Base-by-base conservation (phyloP, 92 coral and sea anemone species). In the Actinostola sp. region DNA sequence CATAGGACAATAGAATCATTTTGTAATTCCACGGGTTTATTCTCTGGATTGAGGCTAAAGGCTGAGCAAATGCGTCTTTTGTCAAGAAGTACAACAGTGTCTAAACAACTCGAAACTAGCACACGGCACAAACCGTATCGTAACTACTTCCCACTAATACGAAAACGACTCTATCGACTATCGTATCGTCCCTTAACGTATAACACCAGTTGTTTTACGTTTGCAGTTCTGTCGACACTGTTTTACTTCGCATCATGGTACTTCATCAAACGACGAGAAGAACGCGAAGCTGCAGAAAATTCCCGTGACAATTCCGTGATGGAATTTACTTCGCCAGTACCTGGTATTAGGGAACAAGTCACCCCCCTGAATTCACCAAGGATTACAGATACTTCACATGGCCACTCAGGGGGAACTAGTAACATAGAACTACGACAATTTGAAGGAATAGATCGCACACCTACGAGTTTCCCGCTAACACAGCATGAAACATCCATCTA, bases 201-300 rank as follows among this genome's bases (percentile, higher is more conserved):
- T n/a, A n/a, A n/a, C n/a, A n/a, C n/a, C n/a, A n/a, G n/a, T n/a
- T 25, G 10, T 58, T 15, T 27, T 55, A 14, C 26, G 8, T 26
- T 33, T 75, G 20, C 75, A 95, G 99, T 89, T 10, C 74, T 95
- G 27, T 86, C 99, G 27, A 87, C 99, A 24, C 80, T 89, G 21
- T 79, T 95, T 35, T 95, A 95, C 70, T 95, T 95, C 72, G 80
- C 90, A 28, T 95, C 99, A 30, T 95, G 97, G 97, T 92, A 85
- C 66, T 76, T 82, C 82, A 92, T 97, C 81, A 95, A 92, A 88
- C 64, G 86, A 45, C 84, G 81, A 70, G 89, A 85, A 73, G 81
- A 75, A 0, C 68, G 72, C 8, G 81, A 75, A 64, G 81, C 65
- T 2, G 81, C 81, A 16, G 81, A 75, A 33, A 66, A 75, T 24